Evolutionary conservation across 2,113 vertebrate species (phyloP), one percentile per base, ranked within the genome.

Genomic region (Poeciliopsis occidentalis): DNA sequence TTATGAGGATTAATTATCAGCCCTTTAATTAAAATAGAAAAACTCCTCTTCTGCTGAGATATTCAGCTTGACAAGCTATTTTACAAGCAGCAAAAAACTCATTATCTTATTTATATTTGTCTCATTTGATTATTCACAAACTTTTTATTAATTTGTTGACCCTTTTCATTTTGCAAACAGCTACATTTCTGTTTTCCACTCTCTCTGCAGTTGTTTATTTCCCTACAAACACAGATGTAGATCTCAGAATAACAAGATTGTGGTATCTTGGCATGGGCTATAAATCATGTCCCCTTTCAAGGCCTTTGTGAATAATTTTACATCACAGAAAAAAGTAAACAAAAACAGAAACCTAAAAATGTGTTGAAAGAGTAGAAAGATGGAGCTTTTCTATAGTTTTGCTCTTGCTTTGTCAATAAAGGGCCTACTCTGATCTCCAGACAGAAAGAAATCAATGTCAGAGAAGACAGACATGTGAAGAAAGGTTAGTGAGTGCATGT

Each of bases 381-480:
- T 31, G 30, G 31, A 12, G 4, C 0, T n/a, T 24, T 54, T 44
- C 34, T 60, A 24, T 2, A 15, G 68, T 88, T 74, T 75, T 83
- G 71, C 73, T 71, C 86, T 90, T 87, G 80, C 78, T 82, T 67
- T 83, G 73, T 87, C 85, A 80, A 80, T 84, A 75, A 8, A 75
- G 54, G 81, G 64, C 82, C 67, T 63, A n/a, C 80, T 82, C 78
- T 84, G 80, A 85, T 88, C 76, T 87, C 75, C 69, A 83, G 88
- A 80, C 79, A 76, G 88, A 86, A 75, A 83, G 31, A 85, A 88
- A 87, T 91, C 86, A 85, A 87, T 89, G 81, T 85, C 73, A 81
- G 76, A 78, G 82, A 69, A 82, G 69, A 64, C 77, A 26, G 61
- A 2, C 37, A 75, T 80, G 75, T 76, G 2, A 71, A 73, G 29